Base-by-base conservation (phyloP, 2,113 vertebrate genomes). In the Argyrosomus japonicus region DNA sequence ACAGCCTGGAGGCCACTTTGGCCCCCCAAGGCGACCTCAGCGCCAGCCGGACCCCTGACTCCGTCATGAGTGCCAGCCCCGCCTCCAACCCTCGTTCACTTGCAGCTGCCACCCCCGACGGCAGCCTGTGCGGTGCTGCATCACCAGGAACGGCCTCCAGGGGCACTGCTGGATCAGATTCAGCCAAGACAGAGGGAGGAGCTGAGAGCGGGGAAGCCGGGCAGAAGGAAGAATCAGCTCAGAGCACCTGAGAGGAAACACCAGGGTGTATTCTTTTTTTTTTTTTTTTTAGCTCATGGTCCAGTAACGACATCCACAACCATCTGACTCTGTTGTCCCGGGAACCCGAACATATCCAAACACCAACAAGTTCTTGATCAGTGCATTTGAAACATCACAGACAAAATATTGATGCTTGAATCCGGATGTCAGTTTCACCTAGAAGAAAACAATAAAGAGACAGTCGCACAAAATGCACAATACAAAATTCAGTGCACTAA, bases 21-120 rank as follows among this genome's bases (percentile, higher is more conserved):
- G 84, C 70, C 36, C 81, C 87, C 0, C 88, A 91, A 8, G 84
- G 84, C 0, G 89, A 90, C 54, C 77, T 91, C 43, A 91, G 76
- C 36, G 69, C 84, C 19, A 75, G 60, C 75, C 89, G 65, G 53
- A 94, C 92, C 83, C 93, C 94, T 6, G 93, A 94, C 75, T 93
- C 93, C 0, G 83, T 67, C 58, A 48, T 90, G 75, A 95, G 92
- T 9, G 65, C 68, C 77, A 92, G 93, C 84, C 93, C 92, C 0
- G 87, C 88, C 36, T 86, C 89, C 83, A 88, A 87, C 23, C 82
- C 87, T 29, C 88, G 72, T 71, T 90, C 87, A 1, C 54, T 82
- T 0, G 62, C 77, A 8, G 81, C 79, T 0, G 81, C 40, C 13
- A 84, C 88, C 3, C 84, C 84, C 0, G 89, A 94, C 0, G 93